Evolutionary conservation across 2,797 vertebrate species (phyloP), one percentile per base, ranked within the genome.

Genomic region (Urosaurus nigricauda): DNA sequence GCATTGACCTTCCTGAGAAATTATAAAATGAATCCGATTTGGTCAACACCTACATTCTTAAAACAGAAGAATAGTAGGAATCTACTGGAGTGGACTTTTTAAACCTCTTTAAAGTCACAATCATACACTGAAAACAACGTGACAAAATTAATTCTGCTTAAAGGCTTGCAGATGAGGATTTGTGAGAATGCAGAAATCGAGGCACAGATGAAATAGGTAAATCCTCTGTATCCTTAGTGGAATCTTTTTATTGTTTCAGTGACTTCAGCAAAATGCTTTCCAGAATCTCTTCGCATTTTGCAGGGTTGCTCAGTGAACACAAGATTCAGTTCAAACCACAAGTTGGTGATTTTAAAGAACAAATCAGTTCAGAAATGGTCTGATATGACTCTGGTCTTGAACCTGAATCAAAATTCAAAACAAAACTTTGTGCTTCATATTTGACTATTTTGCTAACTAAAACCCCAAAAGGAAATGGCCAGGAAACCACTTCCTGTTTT

Each of bases 81-180:
- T 93, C 88, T 40, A 84, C 29, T 89, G 26, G 47, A 60, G 80
- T 85, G 86, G 83, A 88, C 84, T 89, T 1, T 0, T 88, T 93
- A 92, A 92, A 74, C 0, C 0, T 89, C 90, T 82, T 86, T 91
- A 90, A 84, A 91, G 88, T 94, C 0, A 0, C 89, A 90, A 84
- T 53, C 26, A 71, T 43, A 84, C 47, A 91, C 65, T 93, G 78
- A 92, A 90, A 91, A 80, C 91, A 91, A 92, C 92, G 94, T 84
- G 60, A 65, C 94, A 92, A 94, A 95, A 83, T 94, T 92, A 91
- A 93, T 94, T 80, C 88, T 94, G 73, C 90, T 91, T 94, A 92
- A 94, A 86, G 88, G 85, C 88, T 93, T 65, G 68, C 47, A 74
- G 82, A 26, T 16, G 40, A 84, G 43, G 40, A 87, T 68, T 84